Percentiles rank a stretch among this genome's conserved stretches.
Conservation (phyloP, 1,140 invertebrate genomes). For the Carcinoscorpius rotundicauda region DNA sequence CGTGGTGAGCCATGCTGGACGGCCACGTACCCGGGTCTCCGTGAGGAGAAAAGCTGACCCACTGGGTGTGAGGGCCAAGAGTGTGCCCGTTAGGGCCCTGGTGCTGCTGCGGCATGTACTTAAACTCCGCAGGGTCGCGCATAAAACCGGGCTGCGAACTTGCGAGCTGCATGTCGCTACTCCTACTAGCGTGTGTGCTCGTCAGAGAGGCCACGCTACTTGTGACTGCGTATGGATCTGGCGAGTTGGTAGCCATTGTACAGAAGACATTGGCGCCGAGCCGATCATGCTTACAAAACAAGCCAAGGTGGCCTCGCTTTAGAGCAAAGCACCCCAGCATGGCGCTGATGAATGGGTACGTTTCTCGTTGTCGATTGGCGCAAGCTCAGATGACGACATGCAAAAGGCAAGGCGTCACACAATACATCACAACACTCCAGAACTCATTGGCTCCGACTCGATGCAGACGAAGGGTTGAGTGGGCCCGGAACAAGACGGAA, state of each 20-base stretch:
- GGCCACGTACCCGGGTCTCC: slow-evolving; percentile 19
- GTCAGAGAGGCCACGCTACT: neutral
- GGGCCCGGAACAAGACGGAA: too few species aligned
- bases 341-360: too few species aligned
- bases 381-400: too few species aligned
- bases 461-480: too few species aligned
- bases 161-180: neutral
- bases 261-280: neutral
- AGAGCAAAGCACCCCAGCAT: too few species aligned
- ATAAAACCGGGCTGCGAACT: neutral
- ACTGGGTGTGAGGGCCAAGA: slow-evolving; percentile 23
- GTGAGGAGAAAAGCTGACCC: neutral
- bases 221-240: neutral
- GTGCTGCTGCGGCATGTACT: neutral
- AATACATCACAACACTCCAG: too few species aligned
- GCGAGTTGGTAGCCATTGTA: neutral
- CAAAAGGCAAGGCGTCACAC: too few species aligned
- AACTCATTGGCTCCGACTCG: too few species aligned
- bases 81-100: slow-evolving; percentile 22
- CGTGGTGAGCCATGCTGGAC: slow-evolving; percentile 8
- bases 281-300: too few species aligned
- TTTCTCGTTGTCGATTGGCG: too few species aligned
- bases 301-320: too few species aligned
- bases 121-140: neutral
- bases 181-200: neutral